phyloP scores from a whole-genome alignment of 2,797 vertebrate genomes.

The Onychomys arenicola region DNA sequence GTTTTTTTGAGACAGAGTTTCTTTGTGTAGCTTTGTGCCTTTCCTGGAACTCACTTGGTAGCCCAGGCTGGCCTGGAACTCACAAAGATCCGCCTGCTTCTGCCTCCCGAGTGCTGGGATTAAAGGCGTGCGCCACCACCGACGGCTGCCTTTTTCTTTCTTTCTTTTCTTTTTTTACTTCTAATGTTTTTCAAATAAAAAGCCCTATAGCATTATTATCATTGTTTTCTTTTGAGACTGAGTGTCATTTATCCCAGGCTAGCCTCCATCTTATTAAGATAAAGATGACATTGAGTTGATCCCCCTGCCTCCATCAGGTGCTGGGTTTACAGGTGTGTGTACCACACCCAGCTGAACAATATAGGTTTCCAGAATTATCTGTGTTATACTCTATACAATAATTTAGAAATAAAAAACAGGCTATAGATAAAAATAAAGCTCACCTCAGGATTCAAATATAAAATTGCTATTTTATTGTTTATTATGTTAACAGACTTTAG shows the following conservation, averaged over 20 bases:
- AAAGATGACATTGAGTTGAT: background rate
- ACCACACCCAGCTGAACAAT: background rate
- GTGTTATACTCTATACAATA: background rate
- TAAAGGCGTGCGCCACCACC: no score
- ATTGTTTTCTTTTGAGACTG: background rate
- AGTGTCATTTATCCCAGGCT: background rate
- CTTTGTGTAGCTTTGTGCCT: no score
- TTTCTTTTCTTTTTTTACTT: background rate
- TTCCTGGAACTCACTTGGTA: no score
- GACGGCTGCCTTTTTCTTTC: no score
- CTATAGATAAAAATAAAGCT: constrained; percentile 28
- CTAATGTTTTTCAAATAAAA: background rate
- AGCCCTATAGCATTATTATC: background rate
- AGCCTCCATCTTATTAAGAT: background rate
- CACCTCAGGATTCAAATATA: constrained; percentile 45
- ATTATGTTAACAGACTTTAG: constrained; percentile 73
- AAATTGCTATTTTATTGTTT: constrained; percentile 57
- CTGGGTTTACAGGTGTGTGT: background rate
- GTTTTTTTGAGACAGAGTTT: no score
- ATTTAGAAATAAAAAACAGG: background rate
- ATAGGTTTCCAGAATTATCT: constrained; percentile 17
- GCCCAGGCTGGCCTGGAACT: no score
- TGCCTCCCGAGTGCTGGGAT: no score
- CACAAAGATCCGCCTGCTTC: no score
- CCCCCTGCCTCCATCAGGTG: background rate